Evolutionary conservation across 2,888 invertebrate species (phyloP), one percentile per base, ranked within the genome.

Genomic region (Polyommatus iphigenia): DNA sequence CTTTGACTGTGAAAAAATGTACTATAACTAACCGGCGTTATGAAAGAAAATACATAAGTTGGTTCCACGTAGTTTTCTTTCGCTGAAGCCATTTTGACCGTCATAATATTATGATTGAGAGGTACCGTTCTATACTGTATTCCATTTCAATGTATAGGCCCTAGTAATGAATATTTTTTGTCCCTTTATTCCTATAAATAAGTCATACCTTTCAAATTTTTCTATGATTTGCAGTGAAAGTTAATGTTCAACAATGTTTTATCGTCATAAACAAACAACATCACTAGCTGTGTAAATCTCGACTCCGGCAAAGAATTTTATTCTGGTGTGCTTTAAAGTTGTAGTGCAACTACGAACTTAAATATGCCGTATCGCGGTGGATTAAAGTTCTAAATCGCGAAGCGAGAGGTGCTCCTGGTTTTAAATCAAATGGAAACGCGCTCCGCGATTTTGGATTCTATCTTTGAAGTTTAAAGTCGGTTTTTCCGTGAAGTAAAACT

Each of bases 231-330:
- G n/a, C 4, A 59, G 20, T 1, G 5, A 20, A 62, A 62, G 10
- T 62, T 67, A 29, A 15, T 29, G 62, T 62, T 7, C 8, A 10
- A 62, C 24, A 76, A 73, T 76, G 76, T 76, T 76, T 71, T 78
- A 79, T 82, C 81, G 81, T 82, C 71, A 81, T 24, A 29, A 4
- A 46, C 29, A 67, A 77, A 73, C 62, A 67, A 71, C 81, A 80
- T 77, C 83, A 76, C 82, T 83, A 80, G 78, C 79, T 78, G 81
- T 80, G 83, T 83, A 82, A 84, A 83, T 83, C 83, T 83, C 79
- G 78, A 80, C 78, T 77, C 80, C 81, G 77, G 82, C 82, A 82
- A 83, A 81, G 83, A 84, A 83, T 85, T 85, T 82, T 81, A 83
- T 82, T 79, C 81, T 80, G 80, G 77, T 81, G 79, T 79, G 81